These are phyloP conservation scores for Rhadinocentrus ornatus DNA, from an alignment of 2,797 vertebrate species.

Conservation along the genomic window DNA sequence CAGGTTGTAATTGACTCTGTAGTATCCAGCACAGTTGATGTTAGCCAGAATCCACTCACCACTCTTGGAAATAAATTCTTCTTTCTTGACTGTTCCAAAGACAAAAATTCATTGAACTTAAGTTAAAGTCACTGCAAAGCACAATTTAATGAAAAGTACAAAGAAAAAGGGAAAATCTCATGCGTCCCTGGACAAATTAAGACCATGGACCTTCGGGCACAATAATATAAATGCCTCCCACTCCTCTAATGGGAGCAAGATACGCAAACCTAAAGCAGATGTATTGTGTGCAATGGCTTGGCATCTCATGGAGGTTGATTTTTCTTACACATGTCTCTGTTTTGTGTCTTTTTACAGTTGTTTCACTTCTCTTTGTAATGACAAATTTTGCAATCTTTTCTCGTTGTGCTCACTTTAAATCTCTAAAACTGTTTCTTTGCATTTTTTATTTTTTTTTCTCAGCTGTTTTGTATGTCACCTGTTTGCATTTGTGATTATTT, in stretches of 20 bases:
- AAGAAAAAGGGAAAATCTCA: neutral
- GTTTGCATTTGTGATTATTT: neutral
- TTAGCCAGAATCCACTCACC: conserved; percentile 82
- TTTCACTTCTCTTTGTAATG: neutral
- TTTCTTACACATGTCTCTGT: fast-evolving
- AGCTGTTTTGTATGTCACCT: neutral
- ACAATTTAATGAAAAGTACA: neutral
- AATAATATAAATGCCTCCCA: neutral
- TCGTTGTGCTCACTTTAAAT: neutral
- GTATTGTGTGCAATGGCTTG: neutral
- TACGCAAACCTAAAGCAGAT: conserved; percentile 3
- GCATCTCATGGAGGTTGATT: neutral
- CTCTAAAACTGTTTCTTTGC: neutral
- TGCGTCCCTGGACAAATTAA: neutral
- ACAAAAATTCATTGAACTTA: conserved; percentile 1
- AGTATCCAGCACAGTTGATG: conserved; percentile 77
- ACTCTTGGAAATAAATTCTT: conserved; percentile 31
- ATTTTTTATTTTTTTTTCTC: neutral
- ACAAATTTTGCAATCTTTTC: neutral
- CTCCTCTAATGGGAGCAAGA: neutral
- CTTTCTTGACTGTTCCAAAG: conserved; percentile 34
- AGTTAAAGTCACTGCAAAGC: neutral
- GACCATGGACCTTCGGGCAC: neutral
- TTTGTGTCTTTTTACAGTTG: neutral
- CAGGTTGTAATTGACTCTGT: conserved; percentile 83